Base-by-base conservation (phyloP, 92 coral and sea anemone genomes). In the Micromussa lordhowensis region DNA sequence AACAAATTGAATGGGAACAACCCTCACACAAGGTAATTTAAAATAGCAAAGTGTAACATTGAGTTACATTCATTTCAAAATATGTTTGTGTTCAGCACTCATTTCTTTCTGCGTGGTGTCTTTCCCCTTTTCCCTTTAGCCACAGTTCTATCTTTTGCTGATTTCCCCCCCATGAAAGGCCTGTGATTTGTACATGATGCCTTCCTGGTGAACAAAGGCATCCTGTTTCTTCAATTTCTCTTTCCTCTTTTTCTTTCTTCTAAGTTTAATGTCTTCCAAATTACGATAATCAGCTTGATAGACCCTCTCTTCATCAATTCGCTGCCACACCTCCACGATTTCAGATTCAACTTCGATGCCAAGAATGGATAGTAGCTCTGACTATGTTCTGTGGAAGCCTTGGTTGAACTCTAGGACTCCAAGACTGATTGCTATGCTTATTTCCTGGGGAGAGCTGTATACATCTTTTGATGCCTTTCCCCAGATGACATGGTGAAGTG, bases 161-260 rank as follows among this genome's bases (percentile, higher is more conserved):
- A 68, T 84, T 29, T 24, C 38, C 35, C 38, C n/a, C 82, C 89
- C 18, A 82, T 75, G 44, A 93, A 93, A 22, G 68, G 77, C 78
- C 90, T n/a, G 93, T 0, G 95, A 93, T 30, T 90, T 77, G 59
- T 93, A 93, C 49, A 57, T 74, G 5, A 78, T 85, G 4, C 91
- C 91, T 54, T 92, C 95, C 24, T 77, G 58, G 26, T 91, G 96
- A 7, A 81, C 70, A 81, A 94, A 91, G 18, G 94, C 94, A 86
- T 94, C 94, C 36, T 77, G 74, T 24, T 75, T 79, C 76, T 88
- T 91, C 1, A 73, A 64, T 36, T 87, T 83, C 24, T 82, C 63
- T 64, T 82, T 82, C 28, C 82, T 80, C 19, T 88, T 91, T 86
- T 16, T 44, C 31, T 77, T 68, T 21, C 90, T 4, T 22, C 32